A percentile compares a stretch with the other conserved stretches of the same genome.
Evolutionary conservation across 1,140 invertebrate genomes (phyloP).

Genomic region (Hetaerina americana): DNA sequence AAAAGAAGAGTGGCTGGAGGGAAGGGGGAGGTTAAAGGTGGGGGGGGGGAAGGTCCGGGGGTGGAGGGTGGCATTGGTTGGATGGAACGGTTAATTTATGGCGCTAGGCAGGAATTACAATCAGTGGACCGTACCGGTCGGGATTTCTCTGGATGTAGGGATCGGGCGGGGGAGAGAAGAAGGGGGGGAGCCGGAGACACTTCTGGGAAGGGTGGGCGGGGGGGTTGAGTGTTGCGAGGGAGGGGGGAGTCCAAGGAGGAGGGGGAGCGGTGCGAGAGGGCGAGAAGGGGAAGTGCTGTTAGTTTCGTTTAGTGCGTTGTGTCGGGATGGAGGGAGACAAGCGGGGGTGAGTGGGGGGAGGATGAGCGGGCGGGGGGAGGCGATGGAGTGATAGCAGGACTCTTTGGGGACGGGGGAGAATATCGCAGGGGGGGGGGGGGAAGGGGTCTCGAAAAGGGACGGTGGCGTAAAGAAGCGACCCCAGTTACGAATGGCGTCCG

Average conservation of each 20-base stretch:
- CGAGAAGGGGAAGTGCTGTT: neutral
- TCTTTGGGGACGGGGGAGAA: neutral
- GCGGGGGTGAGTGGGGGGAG: too few species aligned
- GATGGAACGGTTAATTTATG: neutral
- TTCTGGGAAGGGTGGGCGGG: neutral
- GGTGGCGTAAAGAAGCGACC: too few species aligned
- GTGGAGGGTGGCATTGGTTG: neutral
- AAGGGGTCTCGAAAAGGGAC: too few species aligned
- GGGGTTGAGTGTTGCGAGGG: neutral
- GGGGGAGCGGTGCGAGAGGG: too few species aligned
- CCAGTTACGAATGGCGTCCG: too few species aligned
- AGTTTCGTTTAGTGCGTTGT: neutral
- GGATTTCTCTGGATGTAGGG: neutral
- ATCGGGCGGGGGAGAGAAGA: too few species aligned
- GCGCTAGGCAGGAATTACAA: neutral
- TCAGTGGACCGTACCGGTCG: neutral
- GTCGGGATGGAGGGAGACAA: too few species aligned
- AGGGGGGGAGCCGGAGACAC: too few species aligned
- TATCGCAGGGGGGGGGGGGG: too few species aligned
- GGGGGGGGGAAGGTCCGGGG: too few species aligned
- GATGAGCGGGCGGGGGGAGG: too few species aligned
- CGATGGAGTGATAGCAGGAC: neutral
- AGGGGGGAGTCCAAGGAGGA: too few species aligned
- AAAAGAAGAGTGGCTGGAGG: neutral
- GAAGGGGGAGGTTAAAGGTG: neutral